These are phyloP conservation scores for Laticauda laticaudata DNA, from an alignment of 2,113 vertebrate species.

Conservation along the genomic window DNA sequence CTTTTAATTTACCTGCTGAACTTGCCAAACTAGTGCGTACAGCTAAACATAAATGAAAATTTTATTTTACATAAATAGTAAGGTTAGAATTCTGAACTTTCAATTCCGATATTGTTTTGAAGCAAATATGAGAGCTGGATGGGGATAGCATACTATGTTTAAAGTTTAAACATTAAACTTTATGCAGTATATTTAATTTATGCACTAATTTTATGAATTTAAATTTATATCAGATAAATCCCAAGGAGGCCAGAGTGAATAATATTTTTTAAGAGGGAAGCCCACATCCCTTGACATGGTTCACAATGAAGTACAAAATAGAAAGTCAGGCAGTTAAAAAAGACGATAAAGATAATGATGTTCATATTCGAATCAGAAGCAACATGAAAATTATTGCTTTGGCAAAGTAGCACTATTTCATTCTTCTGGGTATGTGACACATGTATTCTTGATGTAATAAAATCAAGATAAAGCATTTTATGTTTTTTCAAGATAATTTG, in stretches of 20 bases:
- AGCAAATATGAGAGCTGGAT: not conserved
- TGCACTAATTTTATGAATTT: not conserved
- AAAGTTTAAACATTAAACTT: not conserved
- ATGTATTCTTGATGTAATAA: not conserved
- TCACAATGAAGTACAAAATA: not conserved
- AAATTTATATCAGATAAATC: not conserved
- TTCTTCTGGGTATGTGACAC: not conserved
- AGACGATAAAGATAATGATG: not conserved
- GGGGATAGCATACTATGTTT: not conserved
- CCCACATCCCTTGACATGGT: not conserved
- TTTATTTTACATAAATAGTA: not conserved
- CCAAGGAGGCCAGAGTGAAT: not conserved
- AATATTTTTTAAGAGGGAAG: not conserved
- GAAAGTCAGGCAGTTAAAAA: not conserved
- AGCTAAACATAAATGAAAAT: not conserved
- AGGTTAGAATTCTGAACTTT: not conserved
- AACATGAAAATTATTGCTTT: not conserved
- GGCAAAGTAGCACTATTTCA: not conserved
- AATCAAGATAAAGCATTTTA: not conserved
- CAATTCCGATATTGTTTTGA: not conserved
- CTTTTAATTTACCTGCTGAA: not conserved
- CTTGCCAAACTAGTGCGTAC: not conserved
- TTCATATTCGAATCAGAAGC: not conserved
- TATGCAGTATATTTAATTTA: not conserved
- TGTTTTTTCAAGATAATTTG: not conserved